Conservation (phyloP, 1,140 invertebrate genomes). For the Maniola jurtina region DNA sequence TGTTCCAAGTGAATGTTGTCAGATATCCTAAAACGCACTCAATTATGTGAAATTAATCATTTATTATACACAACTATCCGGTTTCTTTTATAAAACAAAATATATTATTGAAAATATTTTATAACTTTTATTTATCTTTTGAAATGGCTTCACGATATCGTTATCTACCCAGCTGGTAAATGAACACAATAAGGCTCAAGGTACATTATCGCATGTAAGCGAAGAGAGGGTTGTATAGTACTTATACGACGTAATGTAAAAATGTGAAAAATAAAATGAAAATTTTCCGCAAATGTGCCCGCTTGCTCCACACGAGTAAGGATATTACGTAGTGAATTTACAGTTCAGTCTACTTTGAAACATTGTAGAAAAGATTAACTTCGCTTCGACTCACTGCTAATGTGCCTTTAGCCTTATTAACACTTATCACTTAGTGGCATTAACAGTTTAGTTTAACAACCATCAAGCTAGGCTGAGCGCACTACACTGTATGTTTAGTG, state of each 20-base stretch:
- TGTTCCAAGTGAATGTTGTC: neutral
- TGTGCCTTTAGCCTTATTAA: too few species aligned
- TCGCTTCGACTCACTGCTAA: too few species aligned
- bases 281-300: too few species aligned
- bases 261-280: too few species aligned
- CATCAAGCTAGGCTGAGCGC: neutral
- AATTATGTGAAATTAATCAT: neutral
- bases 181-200: neutral
- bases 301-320: too few species aligned
- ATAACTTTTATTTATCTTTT: conserved; percentile 7
- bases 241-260: too few species aligned
- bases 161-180: neutral
- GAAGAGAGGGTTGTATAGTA: too few species aligned
- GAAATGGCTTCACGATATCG: neutral
- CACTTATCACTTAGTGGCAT: too few species aligned
- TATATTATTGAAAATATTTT: neutral
- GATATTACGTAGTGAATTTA: too few species aligned
- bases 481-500: neutral
- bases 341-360: too few species aligned
- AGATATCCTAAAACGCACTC: conserved; percentile 2
- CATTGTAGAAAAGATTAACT: too few species aligned
- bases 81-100: neutral
- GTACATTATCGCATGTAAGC: neutral
- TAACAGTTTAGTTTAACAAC: neutral
- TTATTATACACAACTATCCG: neutral